Conservation (phyloP, 1,140 invertebrate species). For the Anoplophora glabripennis region DNA sequence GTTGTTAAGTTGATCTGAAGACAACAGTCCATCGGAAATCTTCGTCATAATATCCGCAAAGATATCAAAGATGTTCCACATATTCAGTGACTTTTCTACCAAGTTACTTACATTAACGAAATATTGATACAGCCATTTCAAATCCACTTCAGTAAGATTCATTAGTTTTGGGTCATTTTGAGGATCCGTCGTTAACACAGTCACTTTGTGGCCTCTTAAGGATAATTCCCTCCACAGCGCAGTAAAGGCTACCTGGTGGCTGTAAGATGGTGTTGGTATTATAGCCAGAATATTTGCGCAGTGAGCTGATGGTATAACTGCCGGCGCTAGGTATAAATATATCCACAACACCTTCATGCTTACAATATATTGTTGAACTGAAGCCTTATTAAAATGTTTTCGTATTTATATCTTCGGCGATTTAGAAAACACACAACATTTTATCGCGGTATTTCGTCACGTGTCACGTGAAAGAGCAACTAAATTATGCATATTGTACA, state of each 20-base stretch:
- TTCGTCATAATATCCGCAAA: slow-evolving; percentile 4
- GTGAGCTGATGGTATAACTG: no score
- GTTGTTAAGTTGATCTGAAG: slow-evolving; percentile 15
- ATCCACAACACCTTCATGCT: no score
- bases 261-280: slow-evolving; percentile 51
- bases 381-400: no score
- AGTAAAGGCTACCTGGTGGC: slow-evolving; percentile 50
- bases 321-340: no score
- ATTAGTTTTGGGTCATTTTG: slow-evolving; percentile 24
- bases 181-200: slow-evolving; percentile 29
- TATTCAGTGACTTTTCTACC: not conserved
- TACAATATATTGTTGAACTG: no score
- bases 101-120: not conserved
- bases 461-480: no score
- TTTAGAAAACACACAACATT: no score
- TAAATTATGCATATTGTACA: no score
- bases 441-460: no score
- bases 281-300: slow-evolving; percentile 52
- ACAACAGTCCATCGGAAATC: slow-evolving; percentile 9
- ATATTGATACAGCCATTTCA: slow-evolving; percentile 14
- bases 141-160: slow-evolving; percentile 33
- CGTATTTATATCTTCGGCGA: no score
- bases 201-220: slow-evolving; percentile 30
- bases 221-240: slow-evolving; percentile 43
- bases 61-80: not conserved